A percentile compares a stretch with the other conserved stretches of the same genome.
Evolutionary conservation across 2,113 vertebrate species (phyloP).

Genomic region (Halcyon senegalensis): DNA sequence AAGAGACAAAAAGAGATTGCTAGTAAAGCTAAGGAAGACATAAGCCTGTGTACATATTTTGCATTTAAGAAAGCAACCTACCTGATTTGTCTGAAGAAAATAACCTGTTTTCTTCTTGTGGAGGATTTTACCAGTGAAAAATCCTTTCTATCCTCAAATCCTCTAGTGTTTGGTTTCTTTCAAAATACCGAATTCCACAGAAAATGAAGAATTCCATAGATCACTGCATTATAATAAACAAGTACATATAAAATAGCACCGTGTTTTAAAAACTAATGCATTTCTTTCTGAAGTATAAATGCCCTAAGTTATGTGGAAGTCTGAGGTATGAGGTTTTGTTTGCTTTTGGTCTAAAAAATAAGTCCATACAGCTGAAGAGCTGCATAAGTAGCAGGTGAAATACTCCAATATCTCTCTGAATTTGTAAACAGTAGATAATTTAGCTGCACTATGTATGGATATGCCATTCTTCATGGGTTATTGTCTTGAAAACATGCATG

Average conservation of each 20-base stretch:
- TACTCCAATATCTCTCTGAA: neutral
- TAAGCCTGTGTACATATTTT: neutral
- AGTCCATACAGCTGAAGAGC: neutral
- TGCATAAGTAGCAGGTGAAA: neutral
- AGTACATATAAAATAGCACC: neutral
- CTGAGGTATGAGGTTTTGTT: neutral
- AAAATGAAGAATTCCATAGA: neutral
- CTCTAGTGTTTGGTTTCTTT: neutral
- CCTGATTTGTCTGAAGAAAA: neutral
- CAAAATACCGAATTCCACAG: neutral
- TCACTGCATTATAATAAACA: neutral
- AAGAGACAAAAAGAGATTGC: neutral
- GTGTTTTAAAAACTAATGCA: neutral
- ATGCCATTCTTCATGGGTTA: neutral
- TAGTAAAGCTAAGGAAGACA: neutral
- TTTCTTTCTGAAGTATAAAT: neutral
- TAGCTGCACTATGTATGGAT: neutral
- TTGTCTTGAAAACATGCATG: neutral
- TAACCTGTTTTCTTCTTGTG: neutral
- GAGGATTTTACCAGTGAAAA: neutral
- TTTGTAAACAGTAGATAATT: neutral
- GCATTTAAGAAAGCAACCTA: neutral
- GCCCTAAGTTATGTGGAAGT: neutral
- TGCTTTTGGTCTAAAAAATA: neutral
- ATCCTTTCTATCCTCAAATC: neutral